phyloP scores from a whole-genome alignment of 2,797 vertebrate genomes.

The Brachyalestes nurse region DNA sequence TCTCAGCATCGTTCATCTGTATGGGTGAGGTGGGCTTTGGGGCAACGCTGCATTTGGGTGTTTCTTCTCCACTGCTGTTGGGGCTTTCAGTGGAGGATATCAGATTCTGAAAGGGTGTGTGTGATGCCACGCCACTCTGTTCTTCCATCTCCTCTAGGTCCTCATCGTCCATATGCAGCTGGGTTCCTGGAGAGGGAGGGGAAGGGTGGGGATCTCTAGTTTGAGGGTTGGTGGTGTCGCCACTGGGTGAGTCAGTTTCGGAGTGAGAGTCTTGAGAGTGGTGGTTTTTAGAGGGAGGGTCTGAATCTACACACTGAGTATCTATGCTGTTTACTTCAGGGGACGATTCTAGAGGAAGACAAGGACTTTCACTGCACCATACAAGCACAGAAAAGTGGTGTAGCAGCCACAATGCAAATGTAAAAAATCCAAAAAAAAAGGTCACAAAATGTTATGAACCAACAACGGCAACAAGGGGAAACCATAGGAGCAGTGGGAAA shows the following conservation, averaged over 20 bases:
- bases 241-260: slow-evolving; percentile 4
- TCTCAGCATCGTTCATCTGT: background rate
- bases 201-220: background rate
- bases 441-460: background rate
- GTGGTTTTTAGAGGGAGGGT: background rate
- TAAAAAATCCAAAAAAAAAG: background rate
- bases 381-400: slow-evolving; percentile 15
- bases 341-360: slow-evolving; percentile 1
- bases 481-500: background rate
- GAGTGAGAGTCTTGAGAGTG: background rate
- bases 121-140: background rate
- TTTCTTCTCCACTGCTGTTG: background rate
- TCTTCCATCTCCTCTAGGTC: slow-evolving; percentile 19
- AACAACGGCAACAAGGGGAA: background rate
- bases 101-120: slow-evolving; percentile 3
- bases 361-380: slow-evolving; percentile 26
- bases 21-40: background rate
- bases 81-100: background rate
- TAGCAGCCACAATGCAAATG: slow-evolving; percentile 21
- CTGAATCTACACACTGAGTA: background rate
- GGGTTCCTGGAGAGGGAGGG: slow-evolving; percentile 2
- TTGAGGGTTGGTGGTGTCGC: slow-evolving; percentile 4
- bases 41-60: background rate
- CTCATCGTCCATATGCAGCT: slow-evolving; percentile 2
- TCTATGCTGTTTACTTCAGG: background rate